Evolutionary conservation across 2,113 vertebrate genomes (phyloP).

Genomic region (Calyptommatus sinebrachiatus): DNA sequence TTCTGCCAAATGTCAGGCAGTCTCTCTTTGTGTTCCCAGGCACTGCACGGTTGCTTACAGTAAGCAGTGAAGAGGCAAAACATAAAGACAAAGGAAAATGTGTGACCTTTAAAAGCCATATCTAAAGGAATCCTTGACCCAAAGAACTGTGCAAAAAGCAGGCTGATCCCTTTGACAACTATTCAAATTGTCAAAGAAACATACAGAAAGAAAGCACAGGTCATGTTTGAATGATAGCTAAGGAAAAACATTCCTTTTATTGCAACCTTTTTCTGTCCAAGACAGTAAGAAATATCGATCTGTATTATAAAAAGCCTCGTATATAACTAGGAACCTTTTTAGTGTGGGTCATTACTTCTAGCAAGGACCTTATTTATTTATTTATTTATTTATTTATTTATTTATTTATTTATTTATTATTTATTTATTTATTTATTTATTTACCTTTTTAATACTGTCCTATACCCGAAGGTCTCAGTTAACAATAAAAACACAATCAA

Average conservation of each 20-base stretch:
- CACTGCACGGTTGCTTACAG: not conserved
- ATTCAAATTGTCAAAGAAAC: not conserved
- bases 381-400: too few species aligned
- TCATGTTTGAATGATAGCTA: not conserved
- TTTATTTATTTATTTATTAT: too few species aligned
- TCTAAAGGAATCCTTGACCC: slow-evolving; percentile 65
- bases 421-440: too few species aligned
- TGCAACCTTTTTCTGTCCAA: slow-evolving; percentile 48
- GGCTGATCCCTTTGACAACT: slow-evolving; percentile 13
- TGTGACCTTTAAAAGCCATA: slow-evolving; percentile 71
- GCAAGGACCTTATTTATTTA: too few species aligned
- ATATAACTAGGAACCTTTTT: not conserved
- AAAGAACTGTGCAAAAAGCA: slow-evolving; percentile 52
- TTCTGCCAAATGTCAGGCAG: slow-evolving; percentile 61
- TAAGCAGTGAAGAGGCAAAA: slow-evolving; percentile 22
- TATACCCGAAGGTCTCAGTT: too few species aligned
- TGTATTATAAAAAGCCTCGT: not conserved
- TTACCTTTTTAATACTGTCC: too few species aligned
- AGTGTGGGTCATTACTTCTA: too few species aligned
- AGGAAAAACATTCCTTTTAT: slow-evolving; percentile 37
- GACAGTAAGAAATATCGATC: not conserved
- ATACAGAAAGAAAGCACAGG: not conserved
- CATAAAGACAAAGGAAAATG: slow-evolving; percentile 52
- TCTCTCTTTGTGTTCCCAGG: slow-evolving; percentile 49
- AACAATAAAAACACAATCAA: too few species aligned